phyloP scores from a whole-genome alignment of 1,140 invertebrate genomes.

The Drosophila orosa region DNA sequence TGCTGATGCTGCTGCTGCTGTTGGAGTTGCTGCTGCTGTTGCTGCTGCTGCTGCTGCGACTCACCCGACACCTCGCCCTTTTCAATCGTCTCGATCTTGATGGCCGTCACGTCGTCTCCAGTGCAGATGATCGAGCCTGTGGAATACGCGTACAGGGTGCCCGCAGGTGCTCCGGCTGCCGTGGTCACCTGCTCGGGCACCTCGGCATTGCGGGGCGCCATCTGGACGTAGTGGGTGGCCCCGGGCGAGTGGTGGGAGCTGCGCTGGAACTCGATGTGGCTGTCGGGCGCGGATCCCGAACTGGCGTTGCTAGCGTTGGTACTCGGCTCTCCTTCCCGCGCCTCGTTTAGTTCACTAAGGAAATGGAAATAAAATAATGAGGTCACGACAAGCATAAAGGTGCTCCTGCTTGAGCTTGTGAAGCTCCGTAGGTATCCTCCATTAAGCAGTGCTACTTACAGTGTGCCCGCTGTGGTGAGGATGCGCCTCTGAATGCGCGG shows the following conservation, averaged over 20 bases:
- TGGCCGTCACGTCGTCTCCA: constrained; percentile 59
- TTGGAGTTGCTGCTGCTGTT: constrained; percentile 60
- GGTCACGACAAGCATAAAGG: too few relatives aligned
- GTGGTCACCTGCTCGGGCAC: constrained; percentile 54
- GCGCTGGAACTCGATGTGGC: constrained; percentile 67
- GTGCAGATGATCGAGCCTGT: constrained; percentile 68
- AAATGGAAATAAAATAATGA: neutral
- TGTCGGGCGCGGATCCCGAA: constrained; percentile 56
- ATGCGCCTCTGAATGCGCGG: constrained; percentile 68
- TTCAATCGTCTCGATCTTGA: constrained; percentile 75
- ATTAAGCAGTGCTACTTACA: constrained; percentile 56
- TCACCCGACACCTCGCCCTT: constrained; percentile 56
- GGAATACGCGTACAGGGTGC: constrained; percentile 65
- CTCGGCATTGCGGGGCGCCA: constrained; percentile 73
- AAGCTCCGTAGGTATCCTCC: neutral
- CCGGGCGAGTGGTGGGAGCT: constrained; percentile 61
- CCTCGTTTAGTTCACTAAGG: constrained; percentile 68
- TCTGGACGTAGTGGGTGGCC: constrained; percentile 73
- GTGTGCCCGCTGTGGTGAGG: constrained; percentile 74
- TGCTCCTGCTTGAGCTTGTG: neutral
- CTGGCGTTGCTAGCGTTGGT: constrained; percentile 61
- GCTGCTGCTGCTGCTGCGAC: constrained; percentile 63
- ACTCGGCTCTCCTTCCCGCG: constrained; percentile 64
- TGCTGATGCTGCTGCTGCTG: constrained; percentile 59
- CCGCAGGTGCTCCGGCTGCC: constrained; percentile 26